A percentile compares a stretch with the other conserved stretches of the same genome.
These are phyloP conservation scores for Hymenochirus boettgeri DNA, from an alignment of 2,113 vertebrate genomes.

Conservation along the genomic window DNA sequence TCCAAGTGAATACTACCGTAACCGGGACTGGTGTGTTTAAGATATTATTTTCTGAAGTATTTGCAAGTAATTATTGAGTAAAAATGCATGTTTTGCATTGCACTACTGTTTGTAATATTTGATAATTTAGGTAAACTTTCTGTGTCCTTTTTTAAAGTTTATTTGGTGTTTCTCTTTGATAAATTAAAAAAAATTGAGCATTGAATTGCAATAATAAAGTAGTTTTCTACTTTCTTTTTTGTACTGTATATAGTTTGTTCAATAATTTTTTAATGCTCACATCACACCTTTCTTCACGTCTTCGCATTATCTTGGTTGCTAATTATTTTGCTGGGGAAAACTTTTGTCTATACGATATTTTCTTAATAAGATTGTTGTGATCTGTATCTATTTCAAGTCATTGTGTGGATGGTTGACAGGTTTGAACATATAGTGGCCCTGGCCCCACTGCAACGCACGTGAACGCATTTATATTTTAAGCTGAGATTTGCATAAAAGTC, in stretches of 20 bases:
- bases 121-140: conserved; percentile 69
- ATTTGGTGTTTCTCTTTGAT: conserved; percentile 74
- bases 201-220: conserved; percentile 76
- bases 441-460: no score
- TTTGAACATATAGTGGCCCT: no score
- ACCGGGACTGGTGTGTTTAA: neutral
- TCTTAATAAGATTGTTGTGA: no score
- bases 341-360: no score
- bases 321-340: no score
- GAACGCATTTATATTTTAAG: no score
- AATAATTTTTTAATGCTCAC: conserved; percentile 76
- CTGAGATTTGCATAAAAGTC: no score
- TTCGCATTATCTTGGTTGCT: no score
- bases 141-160: conserved; percentile 79
- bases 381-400: no score
- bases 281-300: no score
- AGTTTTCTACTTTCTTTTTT: conserved; percentile 74
- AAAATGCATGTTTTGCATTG: conserved; percentile 72
- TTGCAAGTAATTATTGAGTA: conserved; percentile 64
- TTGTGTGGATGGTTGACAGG: no score
- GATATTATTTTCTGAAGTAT: conserved; percentile 36
- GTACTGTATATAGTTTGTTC: conserved; percentile 78
- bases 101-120: conserved; percentile 67
- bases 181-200: conserved; percentile 75
- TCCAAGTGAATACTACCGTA: neutral